A percentile compares a stretch with the other conserved stretches of the same genome.
Evolutionary conservation across 2,797 vertebrate genomes (phyloP).

Genomic region (Myotis myotis): DNA sequence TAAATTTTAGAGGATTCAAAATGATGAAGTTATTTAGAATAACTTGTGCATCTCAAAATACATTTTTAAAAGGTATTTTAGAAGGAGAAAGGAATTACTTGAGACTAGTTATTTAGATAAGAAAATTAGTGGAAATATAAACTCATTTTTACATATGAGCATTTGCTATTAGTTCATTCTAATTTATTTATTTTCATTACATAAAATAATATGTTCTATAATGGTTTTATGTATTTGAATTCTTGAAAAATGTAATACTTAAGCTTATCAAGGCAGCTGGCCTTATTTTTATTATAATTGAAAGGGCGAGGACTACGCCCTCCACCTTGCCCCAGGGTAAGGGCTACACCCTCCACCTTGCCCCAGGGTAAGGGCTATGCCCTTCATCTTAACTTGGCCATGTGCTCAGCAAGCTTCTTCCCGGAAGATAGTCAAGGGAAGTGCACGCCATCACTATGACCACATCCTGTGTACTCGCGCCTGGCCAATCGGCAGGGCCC

Average conservation of each 20-base stretch:
- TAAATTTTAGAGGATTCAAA: constrained; percentile 38
- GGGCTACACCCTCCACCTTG: no score
- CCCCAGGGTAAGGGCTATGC: no score
- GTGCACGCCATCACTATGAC: no score
- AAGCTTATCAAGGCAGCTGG: background rate
- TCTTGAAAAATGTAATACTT: constrained; percentile 4
- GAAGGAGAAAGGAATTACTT: background rate
- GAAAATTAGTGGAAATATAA: background rate
- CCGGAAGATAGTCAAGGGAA: no score
- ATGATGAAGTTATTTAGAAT: background rate
- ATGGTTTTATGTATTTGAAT: background rate
- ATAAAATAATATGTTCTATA: background rate
- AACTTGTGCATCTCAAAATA: background rate
- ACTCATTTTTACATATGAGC: background rate
- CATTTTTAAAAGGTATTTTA: background rate
- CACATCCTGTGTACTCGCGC: no score
- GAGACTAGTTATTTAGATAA: background rate
- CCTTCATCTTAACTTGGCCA: no score
- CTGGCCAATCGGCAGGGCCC: no score
- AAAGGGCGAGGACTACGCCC: no score
- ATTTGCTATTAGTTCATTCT: background rate
- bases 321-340: no score
- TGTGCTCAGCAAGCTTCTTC: no score
- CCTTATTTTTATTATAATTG: background rate
- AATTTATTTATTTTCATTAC: background rate